Evolutionary conservation across 2,113 vertebrate genomes (phyloP).

Genomic region (Fulica atra): DNA sequence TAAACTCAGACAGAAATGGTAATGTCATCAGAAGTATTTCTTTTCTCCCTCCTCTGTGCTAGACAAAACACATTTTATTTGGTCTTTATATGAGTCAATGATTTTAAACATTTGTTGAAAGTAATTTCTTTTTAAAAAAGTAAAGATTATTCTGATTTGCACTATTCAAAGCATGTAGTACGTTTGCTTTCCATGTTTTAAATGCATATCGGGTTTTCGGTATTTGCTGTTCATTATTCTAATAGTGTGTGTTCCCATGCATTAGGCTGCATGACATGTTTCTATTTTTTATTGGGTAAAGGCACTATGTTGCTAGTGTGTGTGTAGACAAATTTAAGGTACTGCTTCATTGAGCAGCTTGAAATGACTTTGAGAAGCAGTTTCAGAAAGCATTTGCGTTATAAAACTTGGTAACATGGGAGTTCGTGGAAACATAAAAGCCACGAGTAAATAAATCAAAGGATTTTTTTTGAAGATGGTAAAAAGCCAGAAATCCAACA

Average conservation of each 20-base stretch:
- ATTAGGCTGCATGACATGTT: not conserved
- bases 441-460: not conserved
- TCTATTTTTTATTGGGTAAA: not conserved
- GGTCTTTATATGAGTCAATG: not conserved
- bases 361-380: not conserved
- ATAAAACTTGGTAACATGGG: not conserved
- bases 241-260: not conserved
- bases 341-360: not conserved
- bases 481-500: constrained; percentile 5
- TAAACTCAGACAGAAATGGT: not conserved
- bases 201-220: not conserved
- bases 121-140: not conserved
- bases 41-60: not conserved
- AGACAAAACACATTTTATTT: not conserved
- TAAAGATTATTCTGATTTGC: not conserved
- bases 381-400: not conserved
- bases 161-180: not conserved
- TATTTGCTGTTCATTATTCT: not conserved
- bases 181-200: not conserved
- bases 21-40: not conserved
- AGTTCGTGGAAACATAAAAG: not conserved
- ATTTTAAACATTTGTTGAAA: not conserved
- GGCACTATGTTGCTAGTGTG: not conserved
- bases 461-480: not conserved
- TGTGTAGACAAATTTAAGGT: not conserved